Percentiles rank a stretch among this genome's conserved stretches.
Evolutionary conservation across 2,797 vertebrate genomes (phyloP).

Genomic region (Argentina silus): DNA sequence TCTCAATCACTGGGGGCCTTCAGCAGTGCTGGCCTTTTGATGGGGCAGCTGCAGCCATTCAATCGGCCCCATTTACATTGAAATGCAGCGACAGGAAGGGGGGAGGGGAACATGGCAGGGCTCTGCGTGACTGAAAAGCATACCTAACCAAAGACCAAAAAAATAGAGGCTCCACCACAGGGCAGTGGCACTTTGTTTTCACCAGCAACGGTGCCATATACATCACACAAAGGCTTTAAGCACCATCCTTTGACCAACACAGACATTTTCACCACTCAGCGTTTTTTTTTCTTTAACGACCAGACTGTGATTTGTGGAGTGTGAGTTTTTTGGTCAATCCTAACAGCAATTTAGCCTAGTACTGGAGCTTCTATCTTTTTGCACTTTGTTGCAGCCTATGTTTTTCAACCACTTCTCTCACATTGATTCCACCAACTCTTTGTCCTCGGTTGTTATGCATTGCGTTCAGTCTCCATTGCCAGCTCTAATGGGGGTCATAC

Average conservation of each 20-base stretch:
- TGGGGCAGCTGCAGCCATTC: conserved; percentile 87
- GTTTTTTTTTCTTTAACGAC: conserved; percentile 64
- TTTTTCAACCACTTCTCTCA: conserved; percentile 9
- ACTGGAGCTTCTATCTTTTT: conserved; percentile 40
- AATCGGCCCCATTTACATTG: conserved; percentile 82
- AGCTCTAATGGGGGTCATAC: conserved; percentile 48
- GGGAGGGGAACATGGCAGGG: conserved; percentile 58
- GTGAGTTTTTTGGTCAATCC: conserved; percentile 48
- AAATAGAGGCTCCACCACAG: conserved; percentile 64
- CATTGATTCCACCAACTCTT: conserved; percentile 20
- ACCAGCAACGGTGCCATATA: conserved; percentile 64
- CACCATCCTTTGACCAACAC: conserved; percentile 69
- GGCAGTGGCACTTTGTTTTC: conserved; percentile 69
- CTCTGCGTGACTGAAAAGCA: conserved; percentile 67
- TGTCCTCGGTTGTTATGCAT: conserved; percentile 27
- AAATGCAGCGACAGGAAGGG: conserved; percentile 84
- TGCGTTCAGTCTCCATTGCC: conserved; percentile 32
- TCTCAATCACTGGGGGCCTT: conserved; percentile 81
- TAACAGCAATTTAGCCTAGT: conserved; percentile 33
- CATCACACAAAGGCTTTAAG: conserved; percentile 76
- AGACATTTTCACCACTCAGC: conserved; percentile 70
- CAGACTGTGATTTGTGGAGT: conserved; percentile 58
- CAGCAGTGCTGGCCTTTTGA: conserved; percentile 80
- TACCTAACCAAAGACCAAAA: conserved; percentile 76
- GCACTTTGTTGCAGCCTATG: conserved; percentile 14